These are phyloP conservation scores for Thera obeliscata DNA, from an alignment of 2,888 invertebrate species.

Conservation along the genomic window DNA sequence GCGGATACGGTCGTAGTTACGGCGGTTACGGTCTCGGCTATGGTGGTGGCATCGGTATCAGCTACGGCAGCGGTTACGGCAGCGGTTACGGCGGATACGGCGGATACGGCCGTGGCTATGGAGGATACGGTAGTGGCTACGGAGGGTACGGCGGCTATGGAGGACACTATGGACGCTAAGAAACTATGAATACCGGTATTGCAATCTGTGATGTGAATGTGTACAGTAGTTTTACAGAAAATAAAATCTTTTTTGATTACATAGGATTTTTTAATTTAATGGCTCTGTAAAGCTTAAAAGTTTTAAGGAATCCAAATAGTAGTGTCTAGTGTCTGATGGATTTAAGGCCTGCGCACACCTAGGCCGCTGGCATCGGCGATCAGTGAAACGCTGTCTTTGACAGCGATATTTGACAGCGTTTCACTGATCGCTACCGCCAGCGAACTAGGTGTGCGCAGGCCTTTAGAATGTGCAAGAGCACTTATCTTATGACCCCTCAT, in stretches of 20 bases:
- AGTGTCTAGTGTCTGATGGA: too few species aligned
- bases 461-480: too few species aligned
- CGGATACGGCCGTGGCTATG: conserved; percentile 30
- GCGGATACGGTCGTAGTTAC: conserved; percentile 27
- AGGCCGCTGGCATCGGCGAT: too few species aligned
- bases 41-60: conserved; percentile 30
- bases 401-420: too few species aligned
- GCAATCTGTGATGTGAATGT: conserved; percentile 43
- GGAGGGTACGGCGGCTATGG: conserved; percentile 26
- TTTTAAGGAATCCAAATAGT: too few species aligned
- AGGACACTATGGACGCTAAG: conserved; percentile 35
- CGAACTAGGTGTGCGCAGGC: too few species aligned
- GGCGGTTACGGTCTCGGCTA: conserved; percentile 33
- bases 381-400: too few species aligned
- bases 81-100: conserved; percentile 31
- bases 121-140: conserved; percentile 35
- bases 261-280: not conserved
- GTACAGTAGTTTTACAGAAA: conserved; percentile 23
- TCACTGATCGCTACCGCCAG: too few species aligned
- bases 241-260: conserved; percentile 12
- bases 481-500: too few species aligned
- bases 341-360: too few species aligned
- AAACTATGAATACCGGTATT: conserved; percentile 35
- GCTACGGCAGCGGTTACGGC: conserved; percentile 27
- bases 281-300: too few species aligned